A percentile compares a stretch with the other conserved stretches of the same genome.
phyloP scores from a whole-genome alignment of 2,797 vertebrate species.

The Fundulus diaphanus region DNA sequence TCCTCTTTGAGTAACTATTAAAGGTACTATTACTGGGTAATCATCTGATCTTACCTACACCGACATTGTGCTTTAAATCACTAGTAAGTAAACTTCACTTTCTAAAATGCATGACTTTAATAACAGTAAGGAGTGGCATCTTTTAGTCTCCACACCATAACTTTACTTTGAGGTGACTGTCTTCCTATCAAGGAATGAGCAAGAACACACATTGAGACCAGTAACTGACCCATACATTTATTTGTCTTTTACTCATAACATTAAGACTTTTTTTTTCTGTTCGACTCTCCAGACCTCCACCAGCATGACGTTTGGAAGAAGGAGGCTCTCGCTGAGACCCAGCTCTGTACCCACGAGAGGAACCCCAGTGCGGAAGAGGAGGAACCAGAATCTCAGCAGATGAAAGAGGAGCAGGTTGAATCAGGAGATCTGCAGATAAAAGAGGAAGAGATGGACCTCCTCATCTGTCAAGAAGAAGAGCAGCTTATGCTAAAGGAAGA shows the following conservation, averaged over 20 bases:
- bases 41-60: neutral
- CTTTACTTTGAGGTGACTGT: too few species aligned
- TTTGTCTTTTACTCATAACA: neutral
- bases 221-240: neutral
- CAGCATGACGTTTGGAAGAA: conserved; percentile 1
- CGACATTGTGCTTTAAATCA: neutral
- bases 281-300: neutral
- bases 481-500: neutral
- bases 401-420: neutral
- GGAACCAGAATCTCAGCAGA: neutral
- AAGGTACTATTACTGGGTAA: neutral
- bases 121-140: neutral
- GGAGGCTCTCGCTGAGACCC: neutral
- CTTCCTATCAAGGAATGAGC: too few species aligned
- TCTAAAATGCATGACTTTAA: neutral
- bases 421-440: conserved; percentile 1
- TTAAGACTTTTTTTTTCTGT: neutral
- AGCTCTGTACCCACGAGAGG: neutral
- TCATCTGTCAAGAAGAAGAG: neutral
- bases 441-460: conserved; percentile 2
- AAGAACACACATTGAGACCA: neutral
- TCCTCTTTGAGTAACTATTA: neutral
- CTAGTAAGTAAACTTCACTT: neutral
- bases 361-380: neutral
- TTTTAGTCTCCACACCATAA: neutral